Evolutionary conservation across 2,797 vertebrate genomes (phyloP).

Genomic region (Hyperoplus immaculatus): DNA sequence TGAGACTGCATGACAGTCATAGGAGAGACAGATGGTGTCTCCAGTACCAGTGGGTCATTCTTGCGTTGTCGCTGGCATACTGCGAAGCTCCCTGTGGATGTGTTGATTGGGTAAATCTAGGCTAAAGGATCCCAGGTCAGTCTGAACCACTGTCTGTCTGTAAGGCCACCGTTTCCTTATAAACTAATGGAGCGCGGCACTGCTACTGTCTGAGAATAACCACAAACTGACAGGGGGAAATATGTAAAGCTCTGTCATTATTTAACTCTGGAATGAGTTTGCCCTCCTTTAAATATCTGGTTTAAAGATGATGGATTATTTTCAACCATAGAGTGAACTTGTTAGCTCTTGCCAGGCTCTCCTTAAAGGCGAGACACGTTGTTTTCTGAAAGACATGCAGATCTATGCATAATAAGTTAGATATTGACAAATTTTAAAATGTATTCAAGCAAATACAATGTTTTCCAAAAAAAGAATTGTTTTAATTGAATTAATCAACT

Average conservation of each 20-base stretch:
- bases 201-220: neutral
- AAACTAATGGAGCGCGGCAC: neutral
- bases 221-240: neutral
- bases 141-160: neutral
- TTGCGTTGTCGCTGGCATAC: neutral
- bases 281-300: neutral
- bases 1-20: neutral
- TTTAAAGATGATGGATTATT: neutral
- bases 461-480: no score
- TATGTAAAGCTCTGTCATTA: neutral
- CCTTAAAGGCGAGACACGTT: neutral
- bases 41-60: neutral
- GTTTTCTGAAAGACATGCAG: no score
- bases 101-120: constrained; percentile 20
- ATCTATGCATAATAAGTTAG: no score
- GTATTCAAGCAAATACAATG: no score
- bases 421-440: no score
- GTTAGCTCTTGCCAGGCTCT: neutral
- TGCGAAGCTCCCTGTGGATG: constrained; percentile 12
- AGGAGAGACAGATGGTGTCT: neutral
- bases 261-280: neutral
- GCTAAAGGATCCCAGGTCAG: neutral
- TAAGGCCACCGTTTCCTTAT: neutral
- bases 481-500: no score
- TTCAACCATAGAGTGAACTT: neutral